These are phyloP conservation scores for Alligator mississippiensis DNA, from an alignment of 2,113 vertebrate species.

Conservation along the genomic window DNA sequence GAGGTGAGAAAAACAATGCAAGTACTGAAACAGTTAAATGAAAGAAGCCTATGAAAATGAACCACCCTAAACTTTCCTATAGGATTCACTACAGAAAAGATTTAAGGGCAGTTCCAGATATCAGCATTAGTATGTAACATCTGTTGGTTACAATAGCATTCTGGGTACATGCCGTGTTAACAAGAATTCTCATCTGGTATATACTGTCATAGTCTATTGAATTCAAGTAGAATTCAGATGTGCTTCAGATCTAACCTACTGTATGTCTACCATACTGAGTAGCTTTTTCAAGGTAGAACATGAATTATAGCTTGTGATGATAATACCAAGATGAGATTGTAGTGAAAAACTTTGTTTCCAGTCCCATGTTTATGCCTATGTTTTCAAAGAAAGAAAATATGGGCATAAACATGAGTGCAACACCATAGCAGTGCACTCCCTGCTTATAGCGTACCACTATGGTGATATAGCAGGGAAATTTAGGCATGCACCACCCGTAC, in stretches of 20 bases:
- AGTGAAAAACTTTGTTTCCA: neutral
- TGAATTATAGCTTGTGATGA: neutral
- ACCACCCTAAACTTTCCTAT: neutral
- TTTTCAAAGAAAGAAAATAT: too few species aligned
- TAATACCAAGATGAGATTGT: neutral
- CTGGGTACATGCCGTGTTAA: neutral
- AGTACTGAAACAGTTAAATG: neutral
- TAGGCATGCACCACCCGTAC: too few species aligned
- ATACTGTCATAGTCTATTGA: neutral
- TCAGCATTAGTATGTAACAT: neutral
- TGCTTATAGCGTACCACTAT: too few species aligned
- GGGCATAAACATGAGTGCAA: neutral
- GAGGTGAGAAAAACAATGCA: neutral
- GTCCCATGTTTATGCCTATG: neutral
- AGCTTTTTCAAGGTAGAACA: neutral
- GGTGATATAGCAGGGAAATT: too few species aligned
- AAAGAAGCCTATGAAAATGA: neutral
- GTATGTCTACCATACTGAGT: neutral
- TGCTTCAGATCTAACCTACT: neutral
- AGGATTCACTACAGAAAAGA: neutral
- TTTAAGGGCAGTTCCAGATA: rapidly evolving
- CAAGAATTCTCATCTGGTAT: neutral
- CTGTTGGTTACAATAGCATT: neutral
- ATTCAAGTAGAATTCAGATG: neutral
- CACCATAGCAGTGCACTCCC: too few species aligned